Base-by-base conservation (phyloP, 2,113 vertebrate genomes). In the Martes martes region DNA sequence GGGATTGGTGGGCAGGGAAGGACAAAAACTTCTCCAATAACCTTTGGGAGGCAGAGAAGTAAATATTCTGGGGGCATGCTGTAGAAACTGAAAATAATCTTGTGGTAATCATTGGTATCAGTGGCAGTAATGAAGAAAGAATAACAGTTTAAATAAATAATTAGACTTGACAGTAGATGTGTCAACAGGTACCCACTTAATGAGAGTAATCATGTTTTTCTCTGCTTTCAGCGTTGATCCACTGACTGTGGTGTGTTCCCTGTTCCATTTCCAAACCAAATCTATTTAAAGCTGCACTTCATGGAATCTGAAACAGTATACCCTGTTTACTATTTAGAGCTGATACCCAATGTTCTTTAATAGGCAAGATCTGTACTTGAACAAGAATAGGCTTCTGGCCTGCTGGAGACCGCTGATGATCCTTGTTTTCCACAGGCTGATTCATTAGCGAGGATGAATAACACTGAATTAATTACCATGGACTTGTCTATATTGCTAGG, bases 251-350 rank as follows among this genome's bases (percentile, higher is more conserved):
- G 94, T 95, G 63, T 94, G 84, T 87, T 96, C 96, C 63, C n/a
- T 96, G 92, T 97, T 95, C 90, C 61, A 14, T 92, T 96, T 98
- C 97, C 96, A 98, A 96, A 95, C 97, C 94, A 91, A 96, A 74
- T 97, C 98, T 98, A 97, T 98, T 97, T 98, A 97, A 96, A 98
- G 95, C 87, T 89, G 76, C 59, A n/a, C 88, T 97, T 84, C 87
- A 94, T 86, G 94, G 96, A 63, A 96, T 97, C 82, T 97, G 97
- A 96, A 98, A 98, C 39, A 52, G 59, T 96, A 97, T 90, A 97
- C 98, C 71, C 95, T 97, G 96, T 97, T 97, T 96, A 97, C 97
- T 97, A 94, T 97, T 98, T 97, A 73, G 89, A 95, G 86, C 86
- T 93, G 92, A 95, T 89, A 85, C 83, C 82, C 95, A 76, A 79